Conservation (phyloP, 2,888 invertebrate genomes). For the Harmothoe impar region DNA sequence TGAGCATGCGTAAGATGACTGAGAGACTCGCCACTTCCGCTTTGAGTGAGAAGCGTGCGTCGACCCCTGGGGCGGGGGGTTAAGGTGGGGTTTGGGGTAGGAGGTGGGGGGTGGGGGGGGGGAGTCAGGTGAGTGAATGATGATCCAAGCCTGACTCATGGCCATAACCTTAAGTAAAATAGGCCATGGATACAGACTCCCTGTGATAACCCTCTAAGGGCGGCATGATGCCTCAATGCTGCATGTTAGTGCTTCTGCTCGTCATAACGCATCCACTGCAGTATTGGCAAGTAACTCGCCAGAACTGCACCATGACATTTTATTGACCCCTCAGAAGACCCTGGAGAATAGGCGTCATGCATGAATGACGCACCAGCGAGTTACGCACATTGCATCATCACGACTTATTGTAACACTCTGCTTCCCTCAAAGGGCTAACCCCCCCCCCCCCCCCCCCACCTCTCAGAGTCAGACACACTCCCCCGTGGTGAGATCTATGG, state of each 20-base stretch:
- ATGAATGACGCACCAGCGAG: no score
- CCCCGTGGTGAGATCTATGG: not conserved
- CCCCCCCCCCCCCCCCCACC: no score
- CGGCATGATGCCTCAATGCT: no score
- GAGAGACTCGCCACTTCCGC: not conserved
- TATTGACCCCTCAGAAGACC: not conserved
- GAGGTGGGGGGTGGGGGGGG: not conserved
- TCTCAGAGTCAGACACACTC: not conserved
- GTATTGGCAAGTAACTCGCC: no score
- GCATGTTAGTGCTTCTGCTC: no score
- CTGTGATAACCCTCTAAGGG: no score
- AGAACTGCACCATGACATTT: no score
- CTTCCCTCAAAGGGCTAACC: no score
- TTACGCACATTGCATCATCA: no score
- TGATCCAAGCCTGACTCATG: not conserved
- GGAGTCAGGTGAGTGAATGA: not conserved
- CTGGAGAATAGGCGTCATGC: no score
- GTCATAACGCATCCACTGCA: no score
- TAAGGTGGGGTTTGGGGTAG: not conserved
- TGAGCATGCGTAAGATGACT: conserved; percentile 29
- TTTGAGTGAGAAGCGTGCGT: not conserved
- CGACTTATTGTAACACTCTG: no score
- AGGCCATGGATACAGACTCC: not conserved
- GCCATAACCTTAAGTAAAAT: conserved; percentile 29
- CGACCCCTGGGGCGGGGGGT: not conserved